A percentile compares a stretch with the other conserved stretches of the same genome.
Conservation (phyloP, 2,888 invertebrate species). For the Alloplasta piceator region DNA sequence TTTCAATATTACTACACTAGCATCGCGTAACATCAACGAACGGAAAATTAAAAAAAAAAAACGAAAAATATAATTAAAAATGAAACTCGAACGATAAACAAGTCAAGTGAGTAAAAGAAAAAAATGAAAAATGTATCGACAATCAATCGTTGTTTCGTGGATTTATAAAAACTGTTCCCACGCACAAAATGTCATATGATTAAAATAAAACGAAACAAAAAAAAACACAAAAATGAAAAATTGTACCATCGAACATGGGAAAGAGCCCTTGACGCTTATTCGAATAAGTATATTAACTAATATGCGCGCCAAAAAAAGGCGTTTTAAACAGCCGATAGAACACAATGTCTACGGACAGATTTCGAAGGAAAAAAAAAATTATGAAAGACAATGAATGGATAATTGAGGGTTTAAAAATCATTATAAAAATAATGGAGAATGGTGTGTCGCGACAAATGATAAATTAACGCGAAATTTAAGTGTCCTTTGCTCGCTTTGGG, state of each 20-base stretch:
- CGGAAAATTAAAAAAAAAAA: slow-evolving; percentile 40
- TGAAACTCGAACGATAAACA: slow-evolving; percentile 43
- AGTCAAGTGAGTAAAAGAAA: slow-evolving; percentile 55
- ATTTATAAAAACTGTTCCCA: no score
- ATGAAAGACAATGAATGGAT: slow-evolving; percentile 64
- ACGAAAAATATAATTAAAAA: slow-evolving; percentile 40
- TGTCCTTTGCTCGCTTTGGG: slow-evolving; percentile 35
- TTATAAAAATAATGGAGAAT: slow-evolving; percentile 73
- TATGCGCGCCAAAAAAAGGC: slow-evolving; percentile 65
- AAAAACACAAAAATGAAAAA: slow-evolving; percentile 17
- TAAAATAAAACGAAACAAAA: slow-evolving; percentile 41
- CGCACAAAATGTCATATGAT: background rate
- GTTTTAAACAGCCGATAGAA: slow-evolving; percentile 76
- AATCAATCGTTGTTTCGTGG: no score
- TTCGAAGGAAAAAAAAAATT: slow-evolving; percentile 65
- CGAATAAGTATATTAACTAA: slow-evolving; percentile 52
- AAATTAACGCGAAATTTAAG: slow-evolving; percentile 58
- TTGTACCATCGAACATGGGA: slow-evolving; percentile 30
- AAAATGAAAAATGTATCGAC: slow-evolving; percentile 53
- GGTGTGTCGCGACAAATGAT: slow-evolving; percentile 53
- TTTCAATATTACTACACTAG: slow-evolving; percentile 30
- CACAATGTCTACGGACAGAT: slow-evolving; percentile 74
- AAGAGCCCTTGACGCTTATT: slow-evolving; percentile 58
- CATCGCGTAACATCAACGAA: slow-evolving; percentile 32
- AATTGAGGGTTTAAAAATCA: slow-evolving; percentile 67